Evolutionary conservation across 2,888 invertebrate genomes (phyloP), one percentile per base, ranked within the genome.

Genomic region (Oeneis ivallda): DNA sequence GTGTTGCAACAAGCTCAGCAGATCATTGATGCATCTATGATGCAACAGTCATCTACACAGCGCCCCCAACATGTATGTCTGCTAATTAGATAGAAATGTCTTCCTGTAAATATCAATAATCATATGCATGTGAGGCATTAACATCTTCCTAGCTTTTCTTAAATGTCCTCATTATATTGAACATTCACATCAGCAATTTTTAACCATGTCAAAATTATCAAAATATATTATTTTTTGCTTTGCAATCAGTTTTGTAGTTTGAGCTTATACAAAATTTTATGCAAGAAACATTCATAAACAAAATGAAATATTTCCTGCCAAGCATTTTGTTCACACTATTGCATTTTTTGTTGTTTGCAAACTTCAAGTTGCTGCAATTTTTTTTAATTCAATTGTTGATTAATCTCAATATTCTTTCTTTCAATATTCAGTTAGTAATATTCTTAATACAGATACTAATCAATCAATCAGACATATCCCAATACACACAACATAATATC

Each of bases 1-100:
- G 92, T 92, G 75, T 92, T 92, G 82, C 92, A 92, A 86, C 92
- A 92, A 76, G 87, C 90, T 75, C 92, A 92, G 83, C 92, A 92
- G 84, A 89, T 92, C 82, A 91, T 92, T 86, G 92, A 92, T 81
- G 89, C 92, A 86, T 92, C 92, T 84, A 76, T 90, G 85, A 89
- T 92, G 90, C 92, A 90, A 87, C 92, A 91, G 82, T 81, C 89
- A 77, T 82, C 90, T 78, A 79, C 87, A 82, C 92, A 89, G 81
- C 91, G 87, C 79, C 87, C 90, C 70, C 92, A 90, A 89, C 92
- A 92, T 90, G 92, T 92, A 92, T 91, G 92, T 92, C 79, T 77
- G 68, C 62, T 66, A 67, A 70, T 69, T 70, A 70, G 69, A 72
- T 74, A 70, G 3, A 47, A 70, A 69, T 72, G 70, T 67, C 67